A percentile compares a stretch with the other conserved stretches of the same genome.
These are phyloP conservation scores for Sipunculus nudus DNA, from an alignment of 2,888 invertebrate genomes.

Conservation along the genomic window DNA sequence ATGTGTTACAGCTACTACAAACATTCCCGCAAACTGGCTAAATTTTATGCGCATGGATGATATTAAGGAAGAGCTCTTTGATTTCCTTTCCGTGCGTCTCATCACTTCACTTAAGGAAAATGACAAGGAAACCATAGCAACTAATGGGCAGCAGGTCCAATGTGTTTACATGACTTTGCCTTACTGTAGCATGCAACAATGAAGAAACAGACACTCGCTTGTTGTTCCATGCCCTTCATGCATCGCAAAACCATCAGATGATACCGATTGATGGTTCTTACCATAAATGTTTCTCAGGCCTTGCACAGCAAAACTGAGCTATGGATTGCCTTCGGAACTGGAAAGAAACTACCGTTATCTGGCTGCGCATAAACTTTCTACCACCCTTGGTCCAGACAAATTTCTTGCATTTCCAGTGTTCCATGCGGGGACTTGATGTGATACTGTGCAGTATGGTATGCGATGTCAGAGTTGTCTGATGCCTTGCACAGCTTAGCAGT, in stretches of 20 bases:
- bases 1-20: too few species aligned
- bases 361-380: neutral
- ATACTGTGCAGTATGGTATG: neutral
- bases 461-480: neutral
- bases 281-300: too few species aligned
- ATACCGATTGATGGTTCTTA: neutral
- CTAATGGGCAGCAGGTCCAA: too few species aligned
- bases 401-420: neutral
- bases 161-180: too few species aligned
- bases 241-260: neutral
- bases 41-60: neutral
- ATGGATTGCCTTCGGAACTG: neutral
- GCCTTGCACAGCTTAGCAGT: neutral
- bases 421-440: neutral
- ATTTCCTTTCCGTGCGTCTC: too few species aligned
- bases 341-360: neutral
- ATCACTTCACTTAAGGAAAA: too few species aligned
- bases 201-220: slow-evolving; percentile 2
- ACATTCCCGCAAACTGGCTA: neutral
- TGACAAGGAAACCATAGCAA: too few species aligned
- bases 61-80: neutral
- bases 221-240: neutral
- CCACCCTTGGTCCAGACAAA: neutral
- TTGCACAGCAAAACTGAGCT: neutral
- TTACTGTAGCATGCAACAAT: neutral